Evolutionary conservation across 2,888 invertebrate genomes (phyloP), one percentile per base, ranked within the genome.

Genomic region (Leucoptera coffeella): DNA sequence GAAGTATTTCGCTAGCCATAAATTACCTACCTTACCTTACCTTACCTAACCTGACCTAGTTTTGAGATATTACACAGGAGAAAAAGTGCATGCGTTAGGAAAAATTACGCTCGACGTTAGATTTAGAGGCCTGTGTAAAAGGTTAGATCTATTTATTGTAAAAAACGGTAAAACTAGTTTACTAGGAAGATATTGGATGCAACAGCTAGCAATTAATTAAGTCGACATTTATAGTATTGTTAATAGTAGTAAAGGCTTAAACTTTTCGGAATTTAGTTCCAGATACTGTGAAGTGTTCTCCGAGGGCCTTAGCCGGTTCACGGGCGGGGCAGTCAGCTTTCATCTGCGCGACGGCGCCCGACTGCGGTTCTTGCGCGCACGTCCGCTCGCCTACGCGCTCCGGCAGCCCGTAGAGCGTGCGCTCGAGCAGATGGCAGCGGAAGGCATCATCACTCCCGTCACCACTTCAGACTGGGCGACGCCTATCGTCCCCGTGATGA

Each of bases 111-210:
- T 32, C 1, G 1, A 7, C 12, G 32, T 36, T 9, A 19, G 9
- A 15, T 31, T 29, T 23, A 28, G 28, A 11, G 11, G 14, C 3
- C 26, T 30, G 11, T 30, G 29, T 29, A 20, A 29, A 6, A 3
- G 23, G 2, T 11, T 30, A 15, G 6, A 27, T 12, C 0, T 10
- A 4, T 15, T 7, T 17, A 9, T 6, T 22, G 37, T 7, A 35
- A 25, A 5, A 35, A 29, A n/a, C n/a, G n/a, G n/a, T n/a, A n/a
- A 20, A 34, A 33, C 23, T 2, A 36, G 33, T 27, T 38, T 37
- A 2, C 19, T 35, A 9, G 37, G 35, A 3, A 22, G 37, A 12
- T 29, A 35, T n/a, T 35, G 35, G 37, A 2, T 37, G 3, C 2
- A 1, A 2, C 34, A 35, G 14, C 22, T 35, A 14, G 22, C 14